Conservation (phyloP, 2,113 vertebrate genomes). For the Rostratula benghalensis region DNA sequence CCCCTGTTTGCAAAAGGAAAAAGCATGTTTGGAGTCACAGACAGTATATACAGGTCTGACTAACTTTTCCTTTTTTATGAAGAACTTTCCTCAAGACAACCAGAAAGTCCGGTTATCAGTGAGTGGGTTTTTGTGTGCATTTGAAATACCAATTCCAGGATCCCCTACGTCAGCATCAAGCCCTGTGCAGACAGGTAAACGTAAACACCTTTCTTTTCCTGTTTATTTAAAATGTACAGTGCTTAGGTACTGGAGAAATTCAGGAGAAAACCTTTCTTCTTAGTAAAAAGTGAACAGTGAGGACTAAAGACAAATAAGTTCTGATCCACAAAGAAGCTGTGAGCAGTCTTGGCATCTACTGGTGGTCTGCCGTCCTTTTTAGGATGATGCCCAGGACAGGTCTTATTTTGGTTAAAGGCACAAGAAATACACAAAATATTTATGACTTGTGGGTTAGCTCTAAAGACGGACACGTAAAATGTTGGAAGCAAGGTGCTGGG, state of each 20-base stretch:
- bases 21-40: accelerated
- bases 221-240: accelerated
- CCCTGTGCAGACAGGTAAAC: slow-evolving; percentile 86
- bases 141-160: slow-evolving; percentile 92
- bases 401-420: not conserved
- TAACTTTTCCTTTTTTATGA: not conserved
- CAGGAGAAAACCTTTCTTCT: accelerated
- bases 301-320: not conserved
- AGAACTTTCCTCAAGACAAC: slow-evolving; percentile 98
- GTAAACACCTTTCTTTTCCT: not conserved
- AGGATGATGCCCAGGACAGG: not conserved
- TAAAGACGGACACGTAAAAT: not conserved
- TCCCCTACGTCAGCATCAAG: slow-evolving; percentile 88
- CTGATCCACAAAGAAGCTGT: not conserved
- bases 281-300: not conserved
- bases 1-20: not conserved
- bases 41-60: not conserved
- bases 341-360: not conserved
- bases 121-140: slow-evolving; percentile 93
- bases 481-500: not conserved
- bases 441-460: not conserved
- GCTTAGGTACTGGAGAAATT: not conserved
- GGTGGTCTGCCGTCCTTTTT: not conserved
- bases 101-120: slow-evolving; percentile 94
- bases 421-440: not conserved